Conservation (phyloP, 1,140 invertebrate species). For the Bemisia tabaci region DNA sequence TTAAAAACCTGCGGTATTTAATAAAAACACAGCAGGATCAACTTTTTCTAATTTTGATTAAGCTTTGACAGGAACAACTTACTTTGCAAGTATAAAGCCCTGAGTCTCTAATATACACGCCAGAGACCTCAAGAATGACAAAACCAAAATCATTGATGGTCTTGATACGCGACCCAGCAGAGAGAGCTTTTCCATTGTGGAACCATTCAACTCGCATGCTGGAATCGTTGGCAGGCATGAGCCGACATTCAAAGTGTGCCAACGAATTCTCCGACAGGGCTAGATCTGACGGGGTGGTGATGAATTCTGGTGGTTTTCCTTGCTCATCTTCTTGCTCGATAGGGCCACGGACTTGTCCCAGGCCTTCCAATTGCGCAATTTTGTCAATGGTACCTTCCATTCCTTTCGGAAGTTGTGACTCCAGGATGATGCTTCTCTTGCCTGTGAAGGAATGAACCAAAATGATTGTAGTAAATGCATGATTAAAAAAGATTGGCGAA, state of each 20-base stretch:
- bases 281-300: slow-evolving; percentile 72
- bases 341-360: slow-evolving; percentile 47
- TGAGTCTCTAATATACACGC: slow-evolving; percentile 73
- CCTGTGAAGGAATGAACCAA: slow-evolving; percentile 24
- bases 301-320: slow-evolving; percentile 83
- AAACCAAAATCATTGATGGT: slow-evolving; percentile 90
- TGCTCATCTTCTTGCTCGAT: slow-evolving; percentile 59
- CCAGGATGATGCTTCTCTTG: slow-evolving; percentile 80
- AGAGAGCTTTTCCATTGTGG: slow-evolving; percentile 83
- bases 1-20: too few species aligned
- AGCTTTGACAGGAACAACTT: slow-evolving; percentile 10
- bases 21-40: too few species aligned
- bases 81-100: slow-evolving; percentile 78
- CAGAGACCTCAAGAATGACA: slow-evolving; percentile 79
- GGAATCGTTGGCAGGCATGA: slow-evolving; percentile 81
- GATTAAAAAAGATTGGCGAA: neutral
- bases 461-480: too few species aligned
- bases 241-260: slow-evolving; percentile 82
- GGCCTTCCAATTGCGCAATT: slow-evolving; percentile 82
- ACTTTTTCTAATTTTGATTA: too few species aligned
- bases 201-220: slow-evolving; percentile 92
- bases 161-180: slow-evolving; percentile 74
- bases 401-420: slow-evolving; percentile 79
- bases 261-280: slow-evolving; percentile 74
- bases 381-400: slow-evolving; percentile 88